A percentile compares a stretch with the other conserved stretches of the same genome.
These are phyloP conservation scores for Acanthosepion pharaonis DNA, from an alignment of 2,888 invertebrate species.

Conservation along the genomic window DNA sequence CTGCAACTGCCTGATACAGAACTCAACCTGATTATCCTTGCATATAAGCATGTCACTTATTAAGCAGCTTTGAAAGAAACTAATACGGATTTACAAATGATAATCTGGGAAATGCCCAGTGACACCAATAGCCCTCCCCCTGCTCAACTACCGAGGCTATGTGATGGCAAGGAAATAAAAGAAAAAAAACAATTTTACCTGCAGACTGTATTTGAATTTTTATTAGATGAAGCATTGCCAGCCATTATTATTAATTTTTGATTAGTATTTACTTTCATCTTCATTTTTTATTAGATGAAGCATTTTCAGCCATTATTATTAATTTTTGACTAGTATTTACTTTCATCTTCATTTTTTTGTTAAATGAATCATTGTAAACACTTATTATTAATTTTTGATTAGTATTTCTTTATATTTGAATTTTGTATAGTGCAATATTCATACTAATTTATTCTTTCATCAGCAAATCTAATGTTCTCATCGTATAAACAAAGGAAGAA, in stretches of 20 bases:
- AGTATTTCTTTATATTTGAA: too few species aligned
- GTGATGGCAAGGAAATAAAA: not conserved
- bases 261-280: too few species aligned
- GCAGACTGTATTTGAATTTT: not conserved
- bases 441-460: not conserved
- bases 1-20: not conserved
- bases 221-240: too few species aligned
- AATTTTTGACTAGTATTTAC: too few species aligned
- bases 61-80: conserved; percentile 10
- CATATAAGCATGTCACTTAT: not conserved
- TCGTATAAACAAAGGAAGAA: not conserved
- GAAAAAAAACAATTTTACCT: not conserved
- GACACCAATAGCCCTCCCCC: not conserved
- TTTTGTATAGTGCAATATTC: not conserved
- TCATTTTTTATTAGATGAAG: too few species aligned
- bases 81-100: not conserved
- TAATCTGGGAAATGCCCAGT: not conserved
- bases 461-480: not conserved
- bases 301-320: too few species aligned
- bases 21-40: not conserved
- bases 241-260: too few species aligned
- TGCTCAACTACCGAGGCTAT: not conserved
- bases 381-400: too few species aligned
- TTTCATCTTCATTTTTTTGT: too few species aligned
- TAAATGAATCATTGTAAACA: too few species aligned